phyloP scores from a whole-genome alignment of 2,797 vertebrate genomes.

The Linurgus olivaceus region DNA sequence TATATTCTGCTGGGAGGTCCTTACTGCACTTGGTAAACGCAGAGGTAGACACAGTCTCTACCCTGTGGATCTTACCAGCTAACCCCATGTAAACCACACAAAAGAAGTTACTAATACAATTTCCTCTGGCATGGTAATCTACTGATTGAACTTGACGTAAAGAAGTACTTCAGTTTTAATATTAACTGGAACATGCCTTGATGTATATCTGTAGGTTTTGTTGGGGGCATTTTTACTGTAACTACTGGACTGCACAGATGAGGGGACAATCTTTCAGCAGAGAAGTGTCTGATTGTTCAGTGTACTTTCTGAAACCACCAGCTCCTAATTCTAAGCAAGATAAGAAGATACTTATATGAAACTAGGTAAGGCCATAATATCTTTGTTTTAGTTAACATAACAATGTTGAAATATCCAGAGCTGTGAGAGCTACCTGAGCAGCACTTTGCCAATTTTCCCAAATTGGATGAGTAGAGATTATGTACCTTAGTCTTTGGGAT shows the following conservation, averaged over 20 bases:
- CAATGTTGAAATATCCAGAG: not conserved
- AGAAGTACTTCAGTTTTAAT: not conserved
- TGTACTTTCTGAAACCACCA: not conserved
- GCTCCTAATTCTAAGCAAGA: not conserved
- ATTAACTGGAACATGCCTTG: not conserved
- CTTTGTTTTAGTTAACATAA: not conserved
- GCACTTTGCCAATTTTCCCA: not conserved
- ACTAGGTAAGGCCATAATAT: not conserved
- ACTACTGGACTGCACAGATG: not conserved
- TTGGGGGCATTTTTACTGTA: not conserved
- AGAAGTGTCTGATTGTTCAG: not conserved
- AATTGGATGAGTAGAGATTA: not conserved
- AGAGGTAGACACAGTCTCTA: accelerated
- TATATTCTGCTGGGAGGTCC: not conserved
- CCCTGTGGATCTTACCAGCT: not conserved
- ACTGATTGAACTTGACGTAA: not conserved
- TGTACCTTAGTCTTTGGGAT: not conserved
- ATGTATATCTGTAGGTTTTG: not conserved
- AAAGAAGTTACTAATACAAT: not conserved
- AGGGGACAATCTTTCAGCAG: not conserved
- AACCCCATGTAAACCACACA: not conserved
- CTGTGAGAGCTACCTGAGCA: not conserved
- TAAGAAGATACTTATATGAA: not conserved
- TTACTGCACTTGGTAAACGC: not conserved
- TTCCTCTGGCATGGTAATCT: not conserved